phyloP scores from a whole-genome alignment of 2,797 vertebrate genomes.

The Lithobates pipiens region DNA sequence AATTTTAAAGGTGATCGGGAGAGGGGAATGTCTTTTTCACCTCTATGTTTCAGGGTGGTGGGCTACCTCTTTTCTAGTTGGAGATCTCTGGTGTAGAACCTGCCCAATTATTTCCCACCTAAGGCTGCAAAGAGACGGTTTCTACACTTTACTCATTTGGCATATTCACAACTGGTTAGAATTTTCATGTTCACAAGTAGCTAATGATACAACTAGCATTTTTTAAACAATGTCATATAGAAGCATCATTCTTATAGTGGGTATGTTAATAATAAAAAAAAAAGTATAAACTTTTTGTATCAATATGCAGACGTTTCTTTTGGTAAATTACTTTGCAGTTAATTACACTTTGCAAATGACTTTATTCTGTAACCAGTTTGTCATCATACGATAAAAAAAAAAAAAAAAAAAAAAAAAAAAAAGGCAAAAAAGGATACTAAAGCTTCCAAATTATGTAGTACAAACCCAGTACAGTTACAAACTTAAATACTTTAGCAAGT shows the following conservation, averaged over 20 bases:
- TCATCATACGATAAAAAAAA: background rate
- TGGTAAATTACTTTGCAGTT: too few species aligned
- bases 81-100: too few species aligned
- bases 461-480: slow-evolving; percentile 33
- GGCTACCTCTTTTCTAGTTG: background rate
- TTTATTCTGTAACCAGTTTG: background rate
- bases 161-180: too few species aligned
- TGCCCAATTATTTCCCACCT: background rate
- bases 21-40: background rate
- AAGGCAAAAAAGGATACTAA: background rate
- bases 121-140: too few species aligned
- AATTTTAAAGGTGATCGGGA: background rate
- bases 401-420: background rate
- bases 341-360: background rate
- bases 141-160: too few species aligned
- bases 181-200: too few species aligned
- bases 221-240: too few species aligned
- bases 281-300: background rate
- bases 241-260: too few species aligned
- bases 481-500: slow-evolving; percentile 52
- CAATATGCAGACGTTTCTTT: background rate
- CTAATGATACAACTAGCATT: too few species aligned
- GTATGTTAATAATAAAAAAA: background rate
- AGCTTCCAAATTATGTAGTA: slow-evolving; percentile 16
- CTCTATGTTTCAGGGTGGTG: background rate